These are phyloP conservation scores for Hylyphantes graminicola DNA, from an alignment of 1,140 invertebrate genomes.

Conservation along the genomic window DNA sequence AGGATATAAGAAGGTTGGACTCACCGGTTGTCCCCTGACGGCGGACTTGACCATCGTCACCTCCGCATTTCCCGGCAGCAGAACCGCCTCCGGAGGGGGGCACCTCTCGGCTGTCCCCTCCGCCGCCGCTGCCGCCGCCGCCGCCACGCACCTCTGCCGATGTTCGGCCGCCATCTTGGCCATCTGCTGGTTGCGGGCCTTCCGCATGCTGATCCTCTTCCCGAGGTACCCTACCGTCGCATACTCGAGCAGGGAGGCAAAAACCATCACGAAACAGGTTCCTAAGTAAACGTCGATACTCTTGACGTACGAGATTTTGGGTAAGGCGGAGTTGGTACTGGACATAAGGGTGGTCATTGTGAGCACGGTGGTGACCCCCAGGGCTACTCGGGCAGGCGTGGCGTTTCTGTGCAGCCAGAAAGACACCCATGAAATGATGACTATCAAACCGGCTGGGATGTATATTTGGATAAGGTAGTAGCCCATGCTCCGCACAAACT, in stretches of 20 bases:
- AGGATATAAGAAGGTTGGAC: background rate
- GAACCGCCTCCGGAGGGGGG: conserved; percentile 59
- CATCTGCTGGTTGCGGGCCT: conserved; percentile 86
- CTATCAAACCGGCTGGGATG: conserved; percentile 97
- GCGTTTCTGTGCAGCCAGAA: conserved; percentile 96
- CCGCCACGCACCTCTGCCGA: conserved; percentile 57
- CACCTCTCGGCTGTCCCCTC: conserved; percentile 55
- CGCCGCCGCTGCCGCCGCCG: conserved; percentile 51
- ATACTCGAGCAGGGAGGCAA: conserved; percentile 93
- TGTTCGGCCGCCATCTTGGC: conserved; percentile 90
- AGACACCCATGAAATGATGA: conserved; percentile 98
- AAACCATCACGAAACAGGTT: conserved; percentile 99
- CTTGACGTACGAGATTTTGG: conserved; percentile 98
- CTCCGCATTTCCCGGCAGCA: conserved; percentile 58
- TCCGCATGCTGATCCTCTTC: conserved; percentile 93
- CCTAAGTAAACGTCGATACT: conserved; percentile 98
- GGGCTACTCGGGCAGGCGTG: conserved; percentile 93
- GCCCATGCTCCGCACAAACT: conserved; percentile 97
- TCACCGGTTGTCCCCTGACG: conserved; percentile 57
- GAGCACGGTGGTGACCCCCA: conserved; percentile 95
- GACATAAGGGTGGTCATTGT: conserved; percentile 99
- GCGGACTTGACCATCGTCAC: conserved; percentile 59
- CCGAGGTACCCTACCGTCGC: conserved; percentile 95
- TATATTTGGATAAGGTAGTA: conserved; percentile 99
- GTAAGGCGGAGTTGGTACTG: conserved; percentile 95